Percentiles rank a stretch among this genome's conserved stretches.
phyloP scores from a whole-genome alignment of 2,113 vertebrate species.

The Sialia sialis region DNA sequence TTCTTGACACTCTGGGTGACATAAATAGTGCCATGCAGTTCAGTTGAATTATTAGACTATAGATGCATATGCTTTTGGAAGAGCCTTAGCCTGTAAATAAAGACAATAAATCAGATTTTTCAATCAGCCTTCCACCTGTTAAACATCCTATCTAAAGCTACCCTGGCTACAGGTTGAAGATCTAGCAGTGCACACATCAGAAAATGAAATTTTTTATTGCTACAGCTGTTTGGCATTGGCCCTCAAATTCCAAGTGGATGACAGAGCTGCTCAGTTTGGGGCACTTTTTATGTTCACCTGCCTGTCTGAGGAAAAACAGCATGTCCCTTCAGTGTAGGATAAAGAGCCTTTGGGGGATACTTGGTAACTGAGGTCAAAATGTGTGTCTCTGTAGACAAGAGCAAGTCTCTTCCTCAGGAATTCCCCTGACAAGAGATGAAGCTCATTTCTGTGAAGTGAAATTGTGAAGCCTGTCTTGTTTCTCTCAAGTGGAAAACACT shows the following conservation, averaged over 20 bases:
- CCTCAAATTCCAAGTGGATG: not conserved
- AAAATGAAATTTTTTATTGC: not conserved
- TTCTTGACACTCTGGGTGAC: not conserved
- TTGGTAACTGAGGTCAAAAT: not conserved
- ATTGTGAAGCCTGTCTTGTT: not conserved
- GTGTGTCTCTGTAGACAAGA: not conserved
- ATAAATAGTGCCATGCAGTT: not conserved
- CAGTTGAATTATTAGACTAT: not conserved
- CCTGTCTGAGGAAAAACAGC: not conserved
- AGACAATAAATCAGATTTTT: not conserved
- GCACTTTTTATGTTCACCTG: not conserved
- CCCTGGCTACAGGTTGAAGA: not conserved
- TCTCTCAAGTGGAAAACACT: not conserved
- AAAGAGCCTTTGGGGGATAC: not conserved
- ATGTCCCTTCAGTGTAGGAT: not conserved
- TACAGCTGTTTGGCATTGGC: not conserved
- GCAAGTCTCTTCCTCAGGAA: not conserved
- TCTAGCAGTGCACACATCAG: not conserved
- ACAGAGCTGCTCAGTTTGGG: not conserved
- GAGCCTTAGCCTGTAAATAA: not conserved
- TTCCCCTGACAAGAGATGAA: accelerated
- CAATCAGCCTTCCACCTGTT: not conserved
- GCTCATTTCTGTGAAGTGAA: not conserved
- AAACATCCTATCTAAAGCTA: not conserved
- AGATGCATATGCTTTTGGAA: not conserved